Percentiles rank a stretch among this genome's conserved stretches.
These are phyloP conservation scores for Nomia melanderi DNA, from an alignment of 1,140 invertebrate genomes.

Conservation along the genomic window DNA sequence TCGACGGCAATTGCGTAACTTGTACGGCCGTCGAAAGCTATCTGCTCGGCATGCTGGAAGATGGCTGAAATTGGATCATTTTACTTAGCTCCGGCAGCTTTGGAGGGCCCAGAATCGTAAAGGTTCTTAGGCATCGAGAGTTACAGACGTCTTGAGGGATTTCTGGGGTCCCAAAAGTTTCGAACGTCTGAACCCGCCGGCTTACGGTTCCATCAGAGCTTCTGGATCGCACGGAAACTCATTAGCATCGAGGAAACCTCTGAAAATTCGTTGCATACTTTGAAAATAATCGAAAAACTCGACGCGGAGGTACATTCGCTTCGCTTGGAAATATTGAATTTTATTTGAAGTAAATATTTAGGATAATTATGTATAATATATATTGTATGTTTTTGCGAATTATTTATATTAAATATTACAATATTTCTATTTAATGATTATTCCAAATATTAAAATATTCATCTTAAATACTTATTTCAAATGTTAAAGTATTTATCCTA, in stretches of 20 bases:
- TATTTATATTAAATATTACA: no score
- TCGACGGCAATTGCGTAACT: neutral
- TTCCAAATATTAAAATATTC: no score
- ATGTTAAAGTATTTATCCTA: no score
- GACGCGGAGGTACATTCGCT: no score
- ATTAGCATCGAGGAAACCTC: neutral
- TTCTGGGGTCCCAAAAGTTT: neutral
- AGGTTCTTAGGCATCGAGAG: neutral
- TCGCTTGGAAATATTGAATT: no score
- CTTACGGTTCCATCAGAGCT: neutral
- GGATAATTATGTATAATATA: no score
- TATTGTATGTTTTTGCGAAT: no score
- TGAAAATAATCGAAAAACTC: constrained; percentile 5
- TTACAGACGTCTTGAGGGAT: neutral
- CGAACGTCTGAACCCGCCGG: neutral
- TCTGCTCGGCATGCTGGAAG: neutral
- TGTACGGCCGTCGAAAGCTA: neutral
- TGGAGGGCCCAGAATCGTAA: neutral
- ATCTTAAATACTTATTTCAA: no score
- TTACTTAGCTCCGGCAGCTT: constrained; percentile 1
- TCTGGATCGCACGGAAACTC: neutral
- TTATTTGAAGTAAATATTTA: no score
- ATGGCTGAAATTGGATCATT: neutral
- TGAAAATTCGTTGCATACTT: no score
- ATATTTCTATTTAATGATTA: no score